Evolutionary conservation across 2,797 vertebrate genomes (phyloP), one percentile per base, ranked within the genome.

Genomic region (Microcaecilia unicolor): DNA sequence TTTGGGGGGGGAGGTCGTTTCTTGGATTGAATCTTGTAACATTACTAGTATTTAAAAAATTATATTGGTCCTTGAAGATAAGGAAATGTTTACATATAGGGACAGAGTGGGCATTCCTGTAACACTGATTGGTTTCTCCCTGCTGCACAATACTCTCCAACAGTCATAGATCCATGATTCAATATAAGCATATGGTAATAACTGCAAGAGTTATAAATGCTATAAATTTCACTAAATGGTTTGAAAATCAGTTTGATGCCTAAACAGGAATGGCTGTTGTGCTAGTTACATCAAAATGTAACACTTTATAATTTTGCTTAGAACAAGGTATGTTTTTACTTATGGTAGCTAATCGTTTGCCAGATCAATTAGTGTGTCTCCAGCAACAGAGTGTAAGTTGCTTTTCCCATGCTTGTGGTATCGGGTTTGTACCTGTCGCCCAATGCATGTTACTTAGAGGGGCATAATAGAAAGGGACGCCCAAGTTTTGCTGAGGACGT

Each of bases 21-120:
- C 29, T 51, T 25, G 31, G 21, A 29, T 55, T 5, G 0, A 23
- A 34, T 64, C 57, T 64, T 62, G 51, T 31, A 54, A 39, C 48
- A 50, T 10, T 39, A 23, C 25, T 36, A 38, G 42, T 35, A 37
- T 46, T 55, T 28, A 55, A 29, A 10, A n/a, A 10, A 17, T 40
- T 15, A 48, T 67, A 67, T 63, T 59, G 67, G 71, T 73, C 60
- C 56, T 71, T 62, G 48, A 64, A 64, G 62, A 64, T 71, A 71
- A 67, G 73, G 58, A 65, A n/a, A n/a, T n/a, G n/a, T n/a, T n/a
- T n/a, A n/a, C n/a, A n/a, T n/a, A n/a, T n/a, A n/a, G n/a, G n/a
- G n/a, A n/a, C n/a, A n/a, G n/a, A n/a, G n/a, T n/a, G n/a, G n/a
- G n/a, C n/a, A n/a, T n/a, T n/a, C n/a, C n/a, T n/a, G n/a, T n/a